These are phyloP conservation scores for Eustalomyia histrio DNA, from an alignment of 2,888 invertebrate species.

Conservation along the genomic window DNA sequence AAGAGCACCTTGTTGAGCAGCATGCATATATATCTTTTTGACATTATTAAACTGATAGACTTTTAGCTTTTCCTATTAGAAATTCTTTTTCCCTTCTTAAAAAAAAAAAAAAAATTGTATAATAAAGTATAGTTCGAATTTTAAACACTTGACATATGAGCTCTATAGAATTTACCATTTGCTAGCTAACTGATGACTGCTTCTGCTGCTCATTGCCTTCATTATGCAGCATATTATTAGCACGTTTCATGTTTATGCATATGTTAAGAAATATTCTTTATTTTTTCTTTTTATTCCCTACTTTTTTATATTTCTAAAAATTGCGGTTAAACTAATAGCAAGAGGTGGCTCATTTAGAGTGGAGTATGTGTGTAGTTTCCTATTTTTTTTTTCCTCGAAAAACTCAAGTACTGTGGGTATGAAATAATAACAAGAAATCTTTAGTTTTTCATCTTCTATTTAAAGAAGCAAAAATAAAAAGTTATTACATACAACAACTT, in stretches of 20 bases:
- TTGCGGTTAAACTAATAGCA: conserved; percentile 35
- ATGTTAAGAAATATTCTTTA: conserved; percentile 40
- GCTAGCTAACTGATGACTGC: conserved; percentile 3
- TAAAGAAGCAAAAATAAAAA: conserved; percentile 26
- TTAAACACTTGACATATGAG: conserved; percentile 51
- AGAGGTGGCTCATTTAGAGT: conserved; percentile 4
- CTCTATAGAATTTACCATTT: conserved; percentile 19
- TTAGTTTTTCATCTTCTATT: conserved; percentile 36
- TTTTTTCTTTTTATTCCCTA: neutral
- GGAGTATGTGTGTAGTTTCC: neutral
- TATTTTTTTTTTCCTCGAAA: neutral
- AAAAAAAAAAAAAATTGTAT: no score
- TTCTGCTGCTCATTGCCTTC: conserved; percentile 43
- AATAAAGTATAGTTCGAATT: conserved; percentile 13
- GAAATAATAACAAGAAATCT: neutral
- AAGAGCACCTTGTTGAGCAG: neutral
- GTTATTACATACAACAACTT: neutral
- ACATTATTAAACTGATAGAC: conserved; percentile 13
- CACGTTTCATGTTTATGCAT: conserved; percentile 67
- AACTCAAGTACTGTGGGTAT: conserved; percentile 36
- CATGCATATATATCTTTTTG: conserved; percentile 20
- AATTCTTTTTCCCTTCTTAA: no score
- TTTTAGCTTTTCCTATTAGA: neutral
- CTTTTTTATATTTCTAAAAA: neutral
- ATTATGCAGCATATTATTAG: conserved; percentile 64